Percentiles rank a stretch among this genome's conserved stretches.
These are phyloP conservation scores for Anthoptus insignis DNA, from an alignment of 2,888 invertebrate species.

Conservation along the genomic window DNA sequence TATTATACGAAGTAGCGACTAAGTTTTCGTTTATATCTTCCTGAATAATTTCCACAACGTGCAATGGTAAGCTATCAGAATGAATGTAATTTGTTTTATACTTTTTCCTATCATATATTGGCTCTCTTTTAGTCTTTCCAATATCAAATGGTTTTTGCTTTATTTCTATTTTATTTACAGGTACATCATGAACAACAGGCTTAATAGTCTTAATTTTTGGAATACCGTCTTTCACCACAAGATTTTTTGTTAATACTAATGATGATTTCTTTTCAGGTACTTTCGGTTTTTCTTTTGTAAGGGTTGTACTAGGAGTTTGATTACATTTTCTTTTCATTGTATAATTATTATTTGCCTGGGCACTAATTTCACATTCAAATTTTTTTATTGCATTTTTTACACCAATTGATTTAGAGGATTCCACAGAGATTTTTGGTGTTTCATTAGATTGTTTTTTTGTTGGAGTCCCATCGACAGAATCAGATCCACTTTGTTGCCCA, in stretches of 20 bases:
- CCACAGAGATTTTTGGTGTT: conserved; percentile 49
- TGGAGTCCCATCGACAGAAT: conserved; percentile 75
- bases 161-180: conserved; percentile 54
- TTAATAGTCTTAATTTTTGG: conserved; percentile 83
- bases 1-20: conserved; percentile 36
- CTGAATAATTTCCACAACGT: conserved; percentile 80
- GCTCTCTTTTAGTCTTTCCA: conserved; percentile 66
- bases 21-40: conserved; percentile 71
- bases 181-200: conserved; percentile 57
- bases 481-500: conserved; percentile 73
- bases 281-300: conserved; percentile 84
- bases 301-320: conserved; percentile 60
- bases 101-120: conserved; percentile 75
- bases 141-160: conserved; percentile 49
- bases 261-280: conserved; percentile 88
- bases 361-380: conserved; percentile 81
- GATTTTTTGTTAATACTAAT: conserved; percentile 82
- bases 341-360: conserved; percentile 64
- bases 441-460: conserved; percentile 55
- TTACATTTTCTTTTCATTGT: conserved; percentile 76
- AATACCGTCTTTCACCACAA: conserved; percentile 83
- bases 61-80: conserved; percentile 75
- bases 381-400: conserved; percentile 81
- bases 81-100: conserved; percentile 82
- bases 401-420: conserved; percentile 61